Percentiles rank a stretch among this genome's conserved stretches.
Conservation (phyloP, 2,888 invertebrate genomes). For the Amphipoea lucens region DNA sequence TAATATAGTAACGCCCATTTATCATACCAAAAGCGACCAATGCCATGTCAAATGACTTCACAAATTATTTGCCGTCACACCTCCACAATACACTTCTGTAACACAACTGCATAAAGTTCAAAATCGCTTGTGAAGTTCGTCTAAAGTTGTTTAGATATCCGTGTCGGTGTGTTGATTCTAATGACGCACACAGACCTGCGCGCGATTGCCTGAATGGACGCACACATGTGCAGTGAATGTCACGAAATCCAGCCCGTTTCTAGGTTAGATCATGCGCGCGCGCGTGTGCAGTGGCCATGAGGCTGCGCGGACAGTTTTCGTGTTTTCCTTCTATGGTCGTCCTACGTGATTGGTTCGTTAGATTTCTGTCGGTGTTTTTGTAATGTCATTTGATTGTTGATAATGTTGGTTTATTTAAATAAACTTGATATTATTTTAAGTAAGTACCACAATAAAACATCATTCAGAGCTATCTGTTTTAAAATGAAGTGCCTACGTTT, state of each 20-base stretch:
- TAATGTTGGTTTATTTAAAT: neutral
- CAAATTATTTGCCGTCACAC: slow-evolving; percentile 69
- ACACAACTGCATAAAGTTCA: slow-evolving; percentile 58
- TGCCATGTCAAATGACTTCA: slow-evolving; percentile 82
- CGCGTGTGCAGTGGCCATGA: slow-evolving; percentile 79
- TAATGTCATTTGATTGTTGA: neutral
- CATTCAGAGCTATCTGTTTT: neutral
- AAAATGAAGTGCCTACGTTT: neutral
- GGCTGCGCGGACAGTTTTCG: slow-evolving; percentile 56
- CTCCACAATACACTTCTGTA: slow-evolving; percentile 60
- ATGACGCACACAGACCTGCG: slow-evolving; percentile 73
- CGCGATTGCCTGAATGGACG: slow-evolving; percentile 74
- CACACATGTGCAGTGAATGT: slow-evolving; percentile 82
- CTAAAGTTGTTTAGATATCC: slow-evolving; percentile 61
- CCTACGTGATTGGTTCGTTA: slow-evolving; percentile 16
- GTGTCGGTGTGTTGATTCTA: slow-evolving; percentile 72
- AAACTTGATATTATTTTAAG: neutral
- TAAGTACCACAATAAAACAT: no score
- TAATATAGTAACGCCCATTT: slow-evolving; percentile 86
- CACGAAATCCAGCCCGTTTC: slow-evolving; percentile 89
- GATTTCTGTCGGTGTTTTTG: slow-evolving; percentile 25
- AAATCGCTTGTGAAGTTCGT: slow-evolving; percentile 51
- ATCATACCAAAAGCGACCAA: slow-evolving; percentile 88
- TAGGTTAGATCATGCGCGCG: slow-evolving; percentile 88
- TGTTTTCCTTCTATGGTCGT: slow-evolving; percentile 53